Evolutionary conservation across 37 sponge, comb jelly and placozoan genomes (phyloP), one percentile per base, ranked within the genome.

Genomic region (Ianthella basta): DNA sequence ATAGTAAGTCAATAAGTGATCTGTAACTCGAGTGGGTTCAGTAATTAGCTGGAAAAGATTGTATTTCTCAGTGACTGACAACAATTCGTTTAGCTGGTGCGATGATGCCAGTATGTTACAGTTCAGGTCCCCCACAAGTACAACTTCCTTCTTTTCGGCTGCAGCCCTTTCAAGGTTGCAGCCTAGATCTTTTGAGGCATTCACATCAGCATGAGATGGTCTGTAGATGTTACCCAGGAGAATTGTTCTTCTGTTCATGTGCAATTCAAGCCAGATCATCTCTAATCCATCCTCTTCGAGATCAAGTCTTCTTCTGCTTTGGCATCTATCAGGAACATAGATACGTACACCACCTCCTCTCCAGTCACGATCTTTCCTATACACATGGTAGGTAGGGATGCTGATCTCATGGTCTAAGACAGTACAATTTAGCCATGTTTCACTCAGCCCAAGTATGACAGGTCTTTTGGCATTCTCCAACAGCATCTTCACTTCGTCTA

Each of bases 231-330:
- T 57, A 18, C 59, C 59, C 15, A 57, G 18, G 59, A 57, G 59
- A 57, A 57, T 57, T 57, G 18, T 57, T 57, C 18, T 57, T 57
- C 18, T 57, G 59, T 57, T 57, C 59, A 57, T 15, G 18, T 57
- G 59, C 59, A 57, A 57, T 57, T 57, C 59, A 57, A 57, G 59
- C 59, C 59, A 57, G 59, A 57, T 57, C 18, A 57, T 57, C 59
- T 57, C 59, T 18, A 57, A 20, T 57, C 59, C 59, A 57, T 57
- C 59, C 59, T 57, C 59, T 57, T 57, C 59, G 59, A 18, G 59
- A 18, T 57, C 59, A 57, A 57, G 59, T 57, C 59, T 57, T 57
- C 59, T 15, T 57, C 59, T 57, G 59, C 59, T 57, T 57, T 18
- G 59, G 59, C 18, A 57, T 57, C 59, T 18, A 20, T 57, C 18